Percentiles rank a stretch among this genome's conserved stretches.
phyloP scores from a whole-genome alignment of 2,113 vertebrate genomes.

The Macrotis lagotis region DNA sequence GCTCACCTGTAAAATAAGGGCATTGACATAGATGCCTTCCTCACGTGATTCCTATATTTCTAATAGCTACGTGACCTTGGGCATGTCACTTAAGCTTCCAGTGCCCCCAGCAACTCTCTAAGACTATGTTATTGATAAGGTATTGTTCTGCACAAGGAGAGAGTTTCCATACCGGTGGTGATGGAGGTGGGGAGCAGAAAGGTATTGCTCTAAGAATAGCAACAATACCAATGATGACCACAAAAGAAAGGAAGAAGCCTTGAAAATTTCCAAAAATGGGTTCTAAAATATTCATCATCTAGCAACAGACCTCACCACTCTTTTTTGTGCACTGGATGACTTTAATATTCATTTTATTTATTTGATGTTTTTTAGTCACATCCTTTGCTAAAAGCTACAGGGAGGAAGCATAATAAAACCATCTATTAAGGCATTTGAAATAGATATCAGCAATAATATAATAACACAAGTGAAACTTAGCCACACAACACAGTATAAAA shows the following conservation, averaged over 20 bases:
- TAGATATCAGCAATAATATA: constrained; percentile 51
- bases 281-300: constrained; percentile 46
- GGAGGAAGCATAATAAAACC: constrained; percentile 5
- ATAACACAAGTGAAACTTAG: constrained; percentile 48
- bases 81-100: background rate
- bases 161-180: background rate
- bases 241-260: background rate
- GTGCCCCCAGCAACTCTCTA: background rate
- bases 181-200: background rate
- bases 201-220: background rate
- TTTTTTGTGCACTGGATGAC: constrained; percentile 35
- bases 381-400: constrained; percentile 41
- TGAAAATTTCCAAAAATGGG: constrained; percentile 49
- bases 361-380: constrained; percentile 39
- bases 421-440: background rate
- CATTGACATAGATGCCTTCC: background rate
- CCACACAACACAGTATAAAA: constrained; percentile 38
- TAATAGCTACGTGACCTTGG: background rate
- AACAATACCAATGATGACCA: background rate
- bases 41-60: background rate
- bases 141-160: background rate
- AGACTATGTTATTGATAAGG: background rate
- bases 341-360: constrained; percentile 41
- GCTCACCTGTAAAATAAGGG: background rate
- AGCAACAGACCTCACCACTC: background rate